Evolutionary conservation across 2,113 vertebrate species (phyloP).

Genomic region (Dasyornis broadbenti): DNA sequence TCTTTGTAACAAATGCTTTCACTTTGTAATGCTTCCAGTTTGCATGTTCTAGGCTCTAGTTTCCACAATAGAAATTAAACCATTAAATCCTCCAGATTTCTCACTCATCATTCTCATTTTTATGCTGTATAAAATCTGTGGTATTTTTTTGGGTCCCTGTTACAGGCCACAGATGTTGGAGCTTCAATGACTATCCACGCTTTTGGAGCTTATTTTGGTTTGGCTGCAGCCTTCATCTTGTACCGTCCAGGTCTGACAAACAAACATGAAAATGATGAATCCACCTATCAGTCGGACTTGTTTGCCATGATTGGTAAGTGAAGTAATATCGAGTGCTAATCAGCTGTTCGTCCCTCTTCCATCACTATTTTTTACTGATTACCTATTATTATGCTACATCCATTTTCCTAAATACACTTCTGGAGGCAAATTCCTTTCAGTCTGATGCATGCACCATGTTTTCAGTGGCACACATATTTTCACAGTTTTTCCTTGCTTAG

Average conservation of each 20-base stretch:
- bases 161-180: conserved; percentile 86
- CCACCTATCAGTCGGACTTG: conserved; percentile 88
- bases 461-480: not conserved
- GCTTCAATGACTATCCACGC: conserved; percentile 96
- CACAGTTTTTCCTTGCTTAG: not conserved
- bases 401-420: not conserved
- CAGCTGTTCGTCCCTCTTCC: not conserved
- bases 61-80: not conserved
- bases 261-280: conserved; percentile 84
- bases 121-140: not conserved
- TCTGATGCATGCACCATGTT: not conserved
- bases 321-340: not conserved
- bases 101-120: not conserved
- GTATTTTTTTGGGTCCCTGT: not conserved
- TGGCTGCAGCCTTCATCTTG: conserved; percentile 81
- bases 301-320: conserved; percentile 96
- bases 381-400: not conserved
- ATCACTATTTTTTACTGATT: not conserved
- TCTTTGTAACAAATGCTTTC: not conserved
- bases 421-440: not conserved
- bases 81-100: not conserved
- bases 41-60: not conserved
- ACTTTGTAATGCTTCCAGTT: not conserved
- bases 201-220: conserved; percentile 95
- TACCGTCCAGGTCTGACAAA: conserved; percentile 78